A percentile compares a stretch with the other conserved stretches of the same genome.
Evolutionary conservation across 2,888 invertebrate genomes (phyloP).

Genomic region (Gymnosoma rotundatum): DNA sequence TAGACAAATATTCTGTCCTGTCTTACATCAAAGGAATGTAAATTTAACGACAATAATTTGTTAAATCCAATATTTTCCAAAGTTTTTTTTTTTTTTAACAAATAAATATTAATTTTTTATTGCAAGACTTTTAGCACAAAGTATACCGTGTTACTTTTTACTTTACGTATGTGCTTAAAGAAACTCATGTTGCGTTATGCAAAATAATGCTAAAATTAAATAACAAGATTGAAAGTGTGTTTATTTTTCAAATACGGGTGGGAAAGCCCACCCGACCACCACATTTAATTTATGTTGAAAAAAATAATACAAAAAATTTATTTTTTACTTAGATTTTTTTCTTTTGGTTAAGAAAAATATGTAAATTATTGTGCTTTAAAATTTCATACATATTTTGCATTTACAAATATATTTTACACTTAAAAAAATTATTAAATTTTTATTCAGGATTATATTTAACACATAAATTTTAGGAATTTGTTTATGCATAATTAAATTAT

Average conservation of each 20-base stretch:
- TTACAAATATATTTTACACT: constrained; percentile 21
- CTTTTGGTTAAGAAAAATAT: constrained; percentile 37
- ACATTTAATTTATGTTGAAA: background rate
- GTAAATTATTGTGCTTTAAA: constrained; percentile 40
- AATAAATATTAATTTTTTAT: background rate
- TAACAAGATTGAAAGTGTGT: background rate
- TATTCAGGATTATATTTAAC: too few species aligned
- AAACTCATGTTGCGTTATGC: constrained; percentile 6
- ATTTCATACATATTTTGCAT: constrained; percentile 39
- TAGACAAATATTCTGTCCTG: too few species aligned
- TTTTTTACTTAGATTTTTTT: background rate
- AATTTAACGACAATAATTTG: too few species aligned
- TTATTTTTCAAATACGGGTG: background rate
- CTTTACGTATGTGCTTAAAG: background rate
- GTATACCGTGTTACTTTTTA: background rate
- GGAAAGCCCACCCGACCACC: constrained; percentile 16
- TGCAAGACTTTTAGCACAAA: background rate
- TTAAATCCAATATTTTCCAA: too few species aligned
- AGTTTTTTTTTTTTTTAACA: too few species aligned
- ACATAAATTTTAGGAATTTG: too few species aligned
- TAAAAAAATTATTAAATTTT: background rate
- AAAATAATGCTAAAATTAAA: constrained; percentile 39
- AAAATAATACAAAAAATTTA: background rate
- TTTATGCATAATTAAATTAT: too few species aligned
- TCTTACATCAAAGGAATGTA: too few species aligned